Evolutionary conservation across 2,113 vertebrate genomes (phyloP).

Genomic region (Pogonocichla stellata): DNA sequence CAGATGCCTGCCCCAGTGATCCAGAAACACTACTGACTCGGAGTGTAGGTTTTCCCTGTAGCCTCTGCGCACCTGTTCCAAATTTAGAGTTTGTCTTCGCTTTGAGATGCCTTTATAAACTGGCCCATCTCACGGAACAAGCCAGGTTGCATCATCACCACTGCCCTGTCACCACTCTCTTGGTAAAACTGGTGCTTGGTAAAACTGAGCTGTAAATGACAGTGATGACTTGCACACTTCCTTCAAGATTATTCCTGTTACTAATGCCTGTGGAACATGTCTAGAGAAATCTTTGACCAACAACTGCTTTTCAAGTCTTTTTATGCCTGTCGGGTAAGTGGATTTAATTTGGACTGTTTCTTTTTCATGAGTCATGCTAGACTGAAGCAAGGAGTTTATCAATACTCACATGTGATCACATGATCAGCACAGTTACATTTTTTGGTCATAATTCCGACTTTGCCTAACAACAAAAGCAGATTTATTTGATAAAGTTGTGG

Average conservation of each 20-base stretch:
- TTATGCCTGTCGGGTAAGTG: background rate
- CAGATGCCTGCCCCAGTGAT: rapidly evolving
- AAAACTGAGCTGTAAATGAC: background rate
- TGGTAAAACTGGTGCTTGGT: background rate
- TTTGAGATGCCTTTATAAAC: background rate
- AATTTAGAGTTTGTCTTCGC: background rate
- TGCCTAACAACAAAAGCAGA: background rate
- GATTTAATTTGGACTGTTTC: background rate
- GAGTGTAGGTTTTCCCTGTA: background rate
- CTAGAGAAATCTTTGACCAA: background rate
- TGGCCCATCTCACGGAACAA: background rate
- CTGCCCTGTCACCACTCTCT: background rate
- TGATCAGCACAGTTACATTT: background rate
- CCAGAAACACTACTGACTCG: rapidly evolving
- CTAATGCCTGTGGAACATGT: background rate
- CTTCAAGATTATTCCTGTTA: background rate
- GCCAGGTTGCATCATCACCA: rapidly evolving
- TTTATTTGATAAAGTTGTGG: background rate
- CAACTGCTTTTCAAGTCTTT: background rate
- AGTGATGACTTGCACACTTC: background rate
- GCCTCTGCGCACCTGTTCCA: rapidly evolving
- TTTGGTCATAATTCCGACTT: background rate
- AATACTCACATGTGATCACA: background rate
- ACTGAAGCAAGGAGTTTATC: background rate
- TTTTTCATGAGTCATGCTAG: background rate